Evolutionary conservation across 2,797 vertebrate species (phyloP), one percentile per base, ranked within the genome.

Genomic region (Sebastes goodei): DNA sequence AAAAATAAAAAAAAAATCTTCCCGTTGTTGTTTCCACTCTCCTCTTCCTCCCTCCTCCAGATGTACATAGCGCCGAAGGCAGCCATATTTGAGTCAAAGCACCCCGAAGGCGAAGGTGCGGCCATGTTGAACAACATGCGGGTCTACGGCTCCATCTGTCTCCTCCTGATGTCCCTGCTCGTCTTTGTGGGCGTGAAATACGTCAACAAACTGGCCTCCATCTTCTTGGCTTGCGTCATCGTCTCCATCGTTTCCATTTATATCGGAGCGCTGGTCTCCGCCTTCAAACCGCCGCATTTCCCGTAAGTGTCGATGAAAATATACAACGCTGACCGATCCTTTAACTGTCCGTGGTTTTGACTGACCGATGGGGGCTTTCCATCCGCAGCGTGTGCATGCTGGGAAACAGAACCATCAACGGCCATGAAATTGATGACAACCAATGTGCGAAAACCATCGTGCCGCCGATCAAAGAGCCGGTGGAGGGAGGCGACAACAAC

Each of bases 51-150:
- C 30, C 5, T 53, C 66, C 70, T 65, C 71, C 92, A 98, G 97
- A 94, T 97, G 79, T 98, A 98, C 90, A 97, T 98, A 0, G 92
- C 93, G 1, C 97, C 97, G 0, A 81, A 91, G 10, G 96, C 96
- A 0, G 96, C 96, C 80, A 96, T 98, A 77, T 97, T 98, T 70
- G 85, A 74, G 8, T 90, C 95, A 0, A 81, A 92, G 2, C 75
- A 91, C 20, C 91, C 87, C 0, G 93, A 96, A 27, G 96, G 96
- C 3, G 96, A 97, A 57, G 94, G 95, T 1, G 96, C 95, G 1
- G 96, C 97, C 85, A 95, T 97, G 97, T 86, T 98, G 76, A 98
- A 98, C 89, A 98, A 98, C 93, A 97, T 98, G 97, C 96, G 97
- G 0, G 92, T 98, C 23, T 98, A 98, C 59, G 97, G 97, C 90